Conservation (phyloP, 2,888 invertebrate species). For the Chymomyza fuscimana region DNA sequence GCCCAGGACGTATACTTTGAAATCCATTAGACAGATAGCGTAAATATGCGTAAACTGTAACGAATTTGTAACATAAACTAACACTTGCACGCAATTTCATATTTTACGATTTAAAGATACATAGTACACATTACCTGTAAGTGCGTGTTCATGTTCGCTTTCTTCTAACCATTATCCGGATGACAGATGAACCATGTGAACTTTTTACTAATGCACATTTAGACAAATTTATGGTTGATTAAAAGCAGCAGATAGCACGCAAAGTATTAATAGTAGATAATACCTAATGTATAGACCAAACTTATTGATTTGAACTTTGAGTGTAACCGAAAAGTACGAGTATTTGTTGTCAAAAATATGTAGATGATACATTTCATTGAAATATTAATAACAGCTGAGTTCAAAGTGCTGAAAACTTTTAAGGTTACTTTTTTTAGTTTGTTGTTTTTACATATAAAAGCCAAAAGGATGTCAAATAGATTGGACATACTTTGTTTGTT, state of each 20-base stretch:
- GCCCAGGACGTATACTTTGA: conserved; percentile 45
- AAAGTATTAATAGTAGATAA: conserved; percentile 41
- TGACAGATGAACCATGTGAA: conserved; percentile 30
- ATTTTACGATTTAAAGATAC: conserved; percentile 64
- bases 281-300: background rate
- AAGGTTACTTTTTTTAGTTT: background rate
- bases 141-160: conserved; percentile 42
- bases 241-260: conserved; percentile 65
- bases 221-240: conserved; percentile 64
- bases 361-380: too few relatives aligned
- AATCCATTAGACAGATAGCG: conserved; percentile 62
- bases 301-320: background rate
- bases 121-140: conserved; percentile 29
- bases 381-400: background rate
- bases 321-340: background rate
- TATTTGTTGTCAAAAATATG: too few relatives aligned
- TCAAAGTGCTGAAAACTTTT: background rate
- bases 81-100: conserved; percentile 70
- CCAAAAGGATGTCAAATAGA: conserved; percentile 46
- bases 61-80: conserved; percentile 66
- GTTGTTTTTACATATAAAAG: background rate
- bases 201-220: conserved; percentile 50
- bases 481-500: conserved; percentile 40
- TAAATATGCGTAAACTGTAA: conserved; percentile 70
- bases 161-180: background rate